Evolutionary conservation across 2,113 vertebrate species (phyloP).

Genomic region (Telmatochromis sp.): DNA sequence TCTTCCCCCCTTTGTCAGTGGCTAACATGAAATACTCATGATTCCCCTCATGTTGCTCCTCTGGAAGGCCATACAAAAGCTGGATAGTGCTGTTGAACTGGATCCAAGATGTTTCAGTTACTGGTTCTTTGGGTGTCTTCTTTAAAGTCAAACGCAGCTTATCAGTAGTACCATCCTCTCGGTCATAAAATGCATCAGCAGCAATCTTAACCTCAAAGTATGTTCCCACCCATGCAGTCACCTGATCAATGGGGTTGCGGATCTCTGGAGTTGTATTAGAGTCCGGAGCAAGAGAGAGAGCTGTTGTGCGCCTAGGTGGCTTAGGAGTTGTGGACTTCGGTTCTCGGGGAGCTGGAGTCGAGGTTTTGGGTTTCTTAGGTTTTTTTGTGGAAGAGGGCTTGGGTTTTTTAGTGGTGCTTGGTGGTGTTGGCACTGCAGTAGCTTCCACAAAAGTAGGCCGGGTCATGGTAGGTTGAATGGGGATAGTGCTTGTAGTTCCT

Average conservation of each 20-base stretch:
- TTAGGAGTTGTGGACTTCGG: slow-evolving; percentile 78
- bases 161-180: slow-evolving; percentile 89
- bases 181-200: slow-evolving; percentile 87
- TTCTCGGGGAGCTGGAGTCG: slow-evolving; percentile 75
- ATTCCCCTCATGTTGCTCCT: slow-evolving; percentile 78
- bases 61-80: slow-evolving; percentile 89
- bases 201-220: slow-evolving; percentile 97
- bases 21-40: slow-evolving; percentile 93
- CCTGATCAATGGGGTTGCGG: slow-evolving; percentile 86
- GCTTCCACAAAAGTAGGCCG: slow-evolving; percentile 79
- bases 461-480: slow-evolving; percentile 82
- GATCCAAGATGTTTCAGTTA: slow-evolving; percentile 86
- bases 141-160: slow-evolving; percentile 87
- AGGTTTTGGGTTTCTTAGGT: slow-evolving; percentile 77
- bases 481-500: slow-evolving; percentile 75
- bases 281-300: slow-evolving; percentile 64
- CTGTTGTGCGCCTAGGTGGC: slow-evolving; percentile 72
- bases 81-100: slow-evolving; percentile 95
- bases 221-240: slow-evolving; percentile 89
- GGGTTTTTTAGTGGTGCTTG: slow-evolving; percentile 84
- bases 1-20: slow-evolving; percentile 86
- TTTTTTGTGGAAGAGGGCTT: slow-evolving; percentile 77
- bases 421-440: slow-evolving; percentile 79
- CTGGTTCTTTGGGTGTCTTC: slow-evolving; percentile 79
- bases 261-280: slow-evolving; percentile 79